Base-by-base conservation (phyloP, 2,888 invertebrate species). In the Aphrophora alni region DNA sequence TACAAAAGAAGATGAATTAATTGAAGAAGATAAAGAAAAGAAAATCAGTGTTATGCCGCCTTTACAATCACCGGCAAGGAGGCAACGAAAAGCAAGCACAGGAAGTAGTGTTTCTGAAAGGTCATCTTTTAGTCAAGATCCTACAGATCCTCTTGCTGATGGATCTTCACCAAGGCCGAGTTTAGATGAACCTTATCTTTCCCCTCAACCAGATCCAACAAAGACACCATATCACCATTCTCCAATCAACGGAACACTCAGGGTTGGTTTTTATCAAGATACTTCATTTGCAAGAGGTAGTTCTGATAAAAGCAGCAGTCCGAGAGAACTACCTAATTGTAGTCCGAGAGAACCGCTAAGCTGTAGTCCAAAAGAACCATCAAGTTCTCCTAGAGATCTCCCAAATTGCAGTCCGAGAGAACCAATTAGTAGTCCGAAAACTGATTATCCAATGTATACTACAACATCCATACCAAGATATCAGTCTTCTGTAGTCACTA, bases 221-320 rank as follows among this genome's bases (percentile, higher is more conserved):
- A 78, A 89, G 87, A 38, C 88, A 87, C 1, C 89, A 87, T 84
- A 87, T 85, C 90, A 93, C 7, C 89, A 94, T 87, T 93, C 94
- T 0, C 91, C 93, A 17, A 90, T 94, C n/a, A 95, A 95, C 86
- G 95, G 95, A 0, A 93, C 95, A 4, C 94, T 96, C 5, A 91
- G 96, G 84, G 96, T 95, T 44, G 96, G 96, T 3, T 97, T 97
- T 87, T 96, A 97, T 88, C 96, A 97, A 87, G 96, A 96, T 85
- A 94, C 94, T n/a, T 84, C 84, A 51, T 85, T 85, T 82, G 85
- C 86, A 2, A 80, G 84, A 44, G 84, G 94, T 85, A 95, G 95
- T 85, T 95, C 95, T 0, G 95, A 95, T 85, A 95, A 95, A 87
- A 95, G 89, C 83, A 83, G 83, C 73, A 85, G 85, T 78, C 84